A percentile compares a stretch with the other conserved stretches of the same genome.
Evolutionary conservation across 2,113 vertebrate genomes (phyloP).

Genomic region (Craseonycteris thonglongyai): DNA sequence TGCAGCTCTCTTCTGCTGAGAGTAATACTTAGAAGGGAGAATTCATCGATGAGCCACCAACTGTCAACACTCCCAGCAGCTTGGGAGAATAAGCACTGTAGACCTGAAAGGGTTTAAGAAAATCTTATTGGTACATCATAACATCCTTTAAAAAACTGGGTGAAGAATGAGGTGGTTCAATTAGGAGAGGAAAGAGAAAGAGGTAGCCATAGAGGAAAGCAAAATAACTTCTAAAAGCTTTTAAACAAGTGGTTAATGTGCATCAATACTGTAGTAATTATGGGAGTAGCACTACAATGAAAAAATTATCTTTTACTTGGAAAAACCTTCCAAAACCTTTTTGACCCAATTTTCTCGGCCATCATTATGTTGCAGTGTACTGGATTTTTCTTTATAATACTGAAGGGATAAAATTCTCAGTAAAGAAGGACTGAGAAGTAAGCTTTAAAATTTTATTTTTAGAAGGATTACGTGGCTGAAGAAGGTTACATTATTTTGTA

Average conservation of each 20-base stretch:
- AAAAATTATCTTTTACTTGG: constrained; percentile 13
- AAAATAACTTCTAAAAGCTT: neutral
- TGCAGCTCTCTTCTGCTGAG: neutral
- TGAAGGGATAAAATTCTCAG: neutral
- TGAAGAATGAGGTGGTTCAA: neutral
- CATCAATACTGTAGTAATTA: neutral
- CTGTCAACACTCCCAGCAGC: neutral
- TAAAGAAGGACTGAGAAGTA: neutral
- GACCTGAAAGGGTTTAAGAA: neutral
- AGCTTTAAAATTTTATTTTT: neutral
- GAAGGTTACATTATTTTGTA: neutral
- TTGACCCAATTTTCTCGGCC: neutral
- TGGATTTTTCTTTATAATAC: neutral
- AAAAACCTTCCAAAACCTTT: neutral
- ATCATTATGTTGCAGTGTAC: neutral
- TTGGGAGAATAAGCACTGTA: neutral
- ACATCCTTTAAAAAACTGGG: neutral
- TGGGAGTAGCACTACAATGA: neutral
- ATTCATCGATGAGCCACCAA: neutral
- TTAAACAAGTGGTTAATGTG: neutral
- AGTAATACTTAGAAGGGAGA: neutral
- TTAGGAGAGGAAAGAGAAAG: neutral
- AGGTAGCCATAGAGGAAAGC: neutral
- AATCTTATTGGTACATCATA: neutral
- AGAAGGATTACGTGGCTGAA: neutral